These are phyloP conservation scores for Gymnoscopelus braueri DNA, from an alignment of 2,797 vertebrate species.

Conservation along the genomic window DNA sequence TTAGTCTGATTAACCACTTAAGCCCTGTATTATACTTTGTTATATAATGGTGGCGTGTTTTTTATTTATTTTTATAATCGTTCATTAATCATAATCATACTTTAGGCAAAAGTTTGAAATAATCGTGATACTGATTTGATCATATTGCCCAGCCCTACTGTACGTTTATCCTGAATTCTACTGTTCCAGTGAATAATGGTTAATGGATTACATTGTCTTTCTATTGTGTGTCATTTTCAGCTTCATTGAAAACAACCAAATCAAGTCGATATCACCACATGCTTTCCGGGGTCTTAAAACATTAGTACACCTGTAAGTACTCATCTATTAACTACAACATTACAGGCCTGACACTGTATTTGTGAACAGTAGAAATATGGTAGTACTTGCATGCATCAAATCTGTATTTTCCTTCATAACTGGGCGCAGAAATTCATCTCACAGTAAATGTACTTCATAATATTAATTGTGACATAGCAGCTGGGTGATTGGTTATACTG, in stretches of 20 bases:
- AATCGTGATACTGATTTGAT: no score
- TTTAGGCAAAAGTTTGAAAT: no score
- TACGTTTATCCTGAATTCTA: background rate
- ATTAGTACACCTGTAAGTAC: slow-evolving; percentile 96
- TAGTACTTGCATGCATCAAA: background rate
- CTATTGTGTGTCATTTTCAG: slow-evolving; percentile 76
- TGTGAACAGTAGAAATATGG: background rate
- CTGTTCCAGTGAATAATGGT: background rate
- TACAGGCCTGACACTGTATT: background rate
- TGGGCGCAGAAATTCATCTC: slow-evolving; percentile 32
- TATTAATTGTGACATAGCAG: slow-evolving; percentile 30
- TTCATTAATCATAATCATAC: no score
- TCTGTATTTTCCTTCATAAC: slow-evolving; percentile 21
- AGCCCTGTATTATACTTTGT: no score
- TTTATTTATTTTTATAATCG: no score
- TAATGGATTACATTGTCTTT: background rate
- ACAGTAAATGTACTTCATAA: slow-evolving; percentile 40
- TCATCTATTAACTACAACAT: background rate
- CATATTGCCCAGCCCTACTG: no score
- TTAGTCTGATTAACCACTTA: no score
- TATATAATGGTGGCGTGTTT: no score
- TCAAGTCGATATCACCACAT: slow-evolving; percentile 92
- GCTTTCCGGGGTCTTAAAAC: slow-evolving; percentile 96
- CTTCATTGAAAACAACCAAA: slow-evolving; percentile 98
- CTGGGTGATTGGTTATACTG: no score